Conservation (phyloP, 2,888 invertebrate species). For the Noctua fimbriata region DNA sequence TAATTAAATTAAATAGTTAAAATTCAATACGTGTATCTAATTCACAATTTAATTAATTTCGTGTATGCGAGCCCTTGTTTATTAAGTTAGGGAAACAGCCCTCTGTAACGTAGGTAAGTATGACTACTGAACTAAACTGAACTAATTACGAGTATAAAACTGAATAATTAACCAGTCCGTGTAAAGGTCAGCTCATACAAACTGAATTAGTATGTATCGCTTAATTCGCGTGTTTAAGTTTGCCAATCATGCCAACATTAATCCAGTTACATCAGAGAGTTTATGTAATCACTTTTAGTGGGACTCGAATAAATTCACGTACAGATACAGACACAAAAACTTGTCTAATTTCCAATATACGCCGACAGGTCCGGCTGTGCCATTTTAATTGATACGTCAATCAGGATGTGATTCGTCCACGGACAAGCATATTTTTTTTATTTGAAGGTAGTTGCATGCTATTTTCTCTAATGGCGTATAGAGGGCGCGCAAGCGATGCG, state of each 20-base stretch:
- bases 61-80: constrained; percentile 61
- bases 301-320: constrained; percentile 18
- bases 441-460: constrained; percentile 61
- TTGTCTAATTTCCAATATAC: constrained; percentile 41
- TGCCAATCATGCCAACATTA: constrained; percentile 16
- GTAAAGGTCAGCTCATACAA: constrained; percentile 38
- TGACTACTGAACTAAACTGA: constrained; percentile 50
- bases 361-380: constrained; percentile 35
- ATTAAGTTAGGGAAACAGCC: constrained; percentile 51
- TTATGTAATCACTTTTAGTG: constrained; percentile 20
- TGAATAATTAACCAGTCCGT: constrained; percentile 48
- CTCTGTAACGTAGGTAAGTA: constrained; percentile 14
- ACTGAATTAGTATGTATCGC: constrained; percentile 40
- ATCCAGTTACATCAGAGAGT: constrained; percentile 9
- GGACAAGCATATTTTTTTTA: constrained; percentile 51
- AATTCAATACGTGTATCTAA: constrained; percentile 79
- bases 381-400: constrained; percentile 63
- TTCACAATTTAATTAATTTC: constrained; percentile 67
- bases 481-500: constrained; percentile 38
- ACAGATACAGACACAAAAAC: constrained; percentile 32
- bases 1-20: constrained; percentile 78
- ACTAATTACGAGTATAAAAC: constrained; percentile 46
- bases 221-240: constrained; percentile 25
- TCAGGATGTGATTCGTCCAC: constrained; percentile 58
- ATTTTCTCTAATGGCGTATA: constrained; percentile 73